Evolutionary conservation across 2,797 vertebrate species (phyloP).

Genomic region (Syncerus caffer): DNA sequence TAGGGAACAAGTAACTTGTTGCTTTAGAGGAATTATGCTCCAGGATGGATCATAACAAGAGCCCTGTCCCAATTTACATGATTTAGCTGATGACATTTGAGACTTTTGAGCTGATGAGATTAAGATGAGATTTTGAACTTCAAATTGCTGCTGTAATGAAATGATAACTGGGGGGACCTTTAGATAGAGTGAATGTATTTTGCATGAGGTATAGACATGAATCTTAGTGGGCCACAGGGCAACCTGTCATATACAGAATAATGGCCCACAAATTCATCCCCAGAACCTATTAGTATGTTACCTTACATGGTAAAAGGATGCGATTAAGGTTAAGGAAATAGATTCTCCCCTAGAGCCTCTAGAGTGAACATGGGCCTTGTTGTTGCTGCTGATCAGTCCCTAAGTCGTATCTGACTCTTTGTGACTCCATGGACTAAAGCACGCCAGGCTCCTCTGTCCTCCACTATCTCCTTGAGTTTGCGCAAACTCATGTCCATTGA

Average conservation of each 20-base stretch:
- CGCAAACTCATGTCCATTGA: background rate
- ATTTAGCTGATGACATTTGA: background rate
- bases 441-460: background rate
- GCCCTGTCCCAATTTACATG: background rate
- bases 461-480: background rate
- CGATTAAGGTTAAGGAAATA: background rate
- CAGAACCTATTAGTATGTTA: background rate
- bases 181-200: background rate
- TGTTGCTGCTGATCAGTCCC: background rate
- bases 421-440: background rate
- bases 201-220: background rate
- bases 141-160: background rate
- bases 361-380: background rate
- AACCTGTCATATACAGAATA: background rate
- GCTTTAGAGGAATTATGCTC: background rate
- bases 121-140: constrained; percentile 10
- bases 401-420: background rate
- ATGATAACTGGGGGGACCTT: background rate
- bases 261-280: background rate
- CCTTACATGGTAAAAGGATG: background rate
- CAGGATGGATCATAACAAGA: background rate
- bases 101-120: background rate
- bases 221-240: background rate
- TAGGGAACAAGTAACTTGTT: background rate
- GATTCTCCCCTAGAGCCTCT: background rate